Evolutionary conservation across 2,113 vertebrate genomes (phyloP), one percentile per base, ranked within the genome.

Genomic region (Silurus glanis): DNA sequence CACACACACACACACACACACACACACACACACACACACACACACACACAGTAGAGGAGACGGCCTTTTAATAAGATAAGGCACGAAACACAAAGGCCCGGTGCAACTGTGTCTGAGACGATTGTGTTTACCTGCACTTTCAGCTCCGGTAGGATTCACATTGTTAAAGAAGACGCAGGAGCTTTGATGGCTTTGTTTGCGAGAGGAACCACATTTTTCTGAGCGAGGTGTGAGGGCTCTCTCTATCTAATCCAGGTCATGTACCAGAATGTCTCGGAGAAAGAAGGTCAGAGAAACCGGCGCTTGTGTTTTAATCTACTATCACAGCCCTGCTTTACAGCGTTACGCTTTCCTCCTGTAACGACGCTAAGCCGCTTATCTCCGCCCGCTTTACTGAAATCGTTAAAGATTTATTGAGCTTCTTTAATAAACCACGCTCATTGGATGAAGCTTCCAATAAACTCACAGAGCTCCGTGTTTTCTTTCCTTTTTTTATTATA

Each of bases 21-120:
- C 37, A 37, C 37, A 37, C 37, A 37, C 37, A 37, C 37, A 37
- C 37, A 37, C 37, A 37, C 37, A 37, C 37, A 37, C 37, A 37
- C 37, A 37, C 37, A 37, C 37, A 37, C 37, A 93, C 92, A 88
- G 90, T 87, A 79, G 86, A 91, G 91, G 84, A 91, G 89, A 88
- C 85, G 89, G 84, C 80, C 89, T 89, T 89, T 56, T 81, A 89
- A 53, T 88, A 85, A 79, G 17, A 82, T 82, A 83, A 85, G 45
- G n/a, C 49, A 58, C 9, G 61, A 62, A 47, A 37, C 37, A 37
- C 37, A 80, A 55, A 72, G 37, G 59, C 53, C 75, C 56, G 9
- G 6, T 66, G 56, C 84, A 83, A 78, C 12, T 6, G 58, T 13
- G 59, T 51, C 17, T 82, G 82, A 64, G 80, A 45, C 55, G n/a